Evolutionary conservation across 2,113 vertebrate species (phyloP).

Genomic region (Cyrtonyx montezumae): DNA sequence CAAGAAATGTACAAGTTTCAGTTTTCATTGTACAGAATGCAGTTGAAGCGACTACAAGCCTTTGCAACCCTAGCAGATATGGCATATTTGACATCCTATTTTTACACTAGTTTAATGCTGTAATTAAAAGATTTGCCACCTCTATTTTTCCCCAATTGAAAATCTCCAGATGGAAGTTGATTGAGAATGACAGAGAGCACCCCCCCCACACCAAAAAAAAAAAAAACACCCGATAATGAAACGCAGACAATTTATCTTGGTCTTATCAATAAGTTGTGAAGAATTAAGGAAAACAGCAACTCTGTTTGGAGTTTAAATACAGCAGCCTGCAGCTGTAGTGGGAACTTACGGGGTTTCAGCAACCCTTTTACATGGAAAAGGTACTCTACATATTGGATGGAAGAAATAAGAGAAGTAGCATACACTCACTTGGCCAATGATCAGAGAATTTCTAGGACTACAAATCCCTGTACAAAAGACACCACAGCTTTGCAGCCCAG

Average conservation of each 20-base stretch:
- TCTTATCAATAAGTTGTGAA: neutral
- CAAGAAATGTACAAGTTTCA: neutral
- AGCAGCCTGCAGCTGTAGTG: neutral
- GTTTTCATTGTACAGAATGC: neutral
- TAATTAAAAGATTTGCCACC: conserved; percentile 20
- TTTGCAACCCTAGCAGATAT: neutral
- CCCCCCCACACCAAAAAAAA: neutral
- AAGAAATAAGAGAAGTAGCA: neutral
- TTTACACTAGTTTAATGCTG: conserved; percentile 12
- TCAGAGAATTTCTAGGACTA: neutral
- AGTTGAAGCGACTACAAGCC: neutral
- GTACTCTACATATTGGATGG: neutral
- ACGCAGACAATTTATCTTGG: neutral
- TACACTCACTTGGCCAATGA: neutral
- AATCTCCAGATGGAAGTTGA: conserved; percentile 36
- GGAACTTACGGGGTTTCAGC: neutral
- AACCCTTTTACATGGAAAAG: neutral
- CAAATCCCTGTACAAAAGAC: neutral
- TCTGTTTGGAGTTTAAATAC: neutral
- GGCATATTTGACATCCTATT: conserved; percentile 22
- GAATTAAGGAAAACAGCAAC: neutral
- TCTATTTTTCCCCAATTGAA: conserved; percentile 41
- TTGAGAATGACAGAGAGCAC: neutral
- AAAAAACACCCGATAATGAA: neutral
- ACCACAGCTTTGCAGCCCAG: neutral